Conservation (phyloP, 2,797 vertebrate genomes). For the Dromococcyx pavoninus region DNA sequence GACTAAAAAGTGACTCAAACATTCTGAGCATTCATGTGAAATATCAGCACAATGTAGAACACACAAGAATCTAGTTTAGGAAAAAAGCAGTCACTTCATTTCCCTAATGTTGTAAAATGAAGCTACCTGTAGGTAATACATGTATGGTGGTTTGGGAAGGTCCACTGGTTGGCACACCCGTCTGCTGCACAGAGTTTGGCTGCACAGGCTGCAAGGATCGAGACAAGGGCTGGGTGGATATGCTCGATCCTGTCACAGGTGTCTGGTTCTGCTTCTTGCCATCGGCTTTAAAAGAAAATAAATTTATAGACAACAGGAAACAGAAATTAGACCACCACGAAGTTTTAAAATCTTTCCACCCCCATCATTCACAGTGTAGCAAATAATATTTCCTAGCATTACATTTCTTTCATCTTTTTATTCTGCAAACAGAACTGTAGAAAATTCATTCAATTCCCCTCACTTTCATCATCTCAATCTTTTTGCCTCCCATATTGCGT, state of each 20-base stretch:
- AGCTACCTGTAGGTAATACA: slow-evolving; percentile 78
- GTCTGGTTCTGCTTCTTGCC: slow-evolving; percentile 72
- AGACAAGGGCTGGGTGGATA: slow-evolving; percentile 61
- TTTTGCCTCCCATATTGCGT: not conserved
- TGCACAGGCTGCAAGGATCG: slow-evolving; percentile 70
- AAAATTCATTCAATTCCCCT: not conserved
- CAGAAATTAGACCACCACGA: not conserved
- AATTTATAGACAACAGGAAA: not conserved
- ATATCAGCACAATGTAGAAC: not conserved
- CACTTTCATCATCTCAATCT: not conserved
- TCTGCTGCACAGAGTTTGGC: slow-evolving; percentile 67
- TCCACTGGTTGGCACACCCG: slow-evolving; percentile 74
- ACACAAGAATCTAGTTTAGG: not conserved
- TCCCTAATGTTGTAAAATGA: not conserved
- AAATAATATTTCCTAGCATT: not conserved
- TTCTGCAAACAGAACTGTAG: not conserved
- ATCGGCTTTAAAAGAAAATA: slow-evolving; percentile 58
- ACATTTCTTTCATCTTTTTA: not conserved
- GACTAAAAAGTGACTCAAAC: not conserved
- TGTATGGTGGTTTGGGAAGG: slow-evolving; percentile 79
- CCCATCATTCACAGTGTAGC: not conserved
- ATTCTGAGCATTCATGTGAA: not conserved
- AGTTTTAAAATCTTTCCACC: not conserved
- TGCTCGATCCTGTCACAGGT: slow-evolving; percentile 31
- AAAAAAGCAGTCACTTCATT: not conserved